Percentiles rank a stretch among this genome's conserved stretches.
Evolutionary conservation across 2,888 invertebrate species (phyloP).

Genomic region (Villa cingulata): DNA sequence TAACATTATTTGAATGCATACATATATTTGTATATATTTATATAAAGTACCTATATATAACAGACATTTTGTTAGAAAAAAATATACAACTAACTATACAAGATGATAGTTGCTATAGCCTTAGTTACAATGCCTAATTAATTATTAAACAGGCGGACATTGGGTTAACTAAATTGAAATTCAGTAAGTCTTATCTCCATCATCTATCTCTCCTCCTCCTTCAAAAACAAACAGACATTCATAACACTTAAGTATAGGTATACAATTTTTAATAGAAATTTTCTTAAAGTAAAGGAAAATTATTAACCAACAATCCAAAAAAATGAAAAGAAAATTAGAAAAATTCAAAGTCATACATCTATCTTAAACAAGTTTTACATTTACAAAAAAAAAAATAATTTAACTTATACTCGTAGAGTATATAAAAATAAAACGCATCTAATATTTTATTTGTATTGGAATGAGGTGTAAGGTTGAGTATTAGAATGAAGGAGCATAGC

Average conservation of each 20-base stretch:
- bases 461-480: too few species aligned
- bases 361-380: neutral
- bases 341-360: too few species aligned
- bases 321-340: neutral
- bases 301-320: neutral
- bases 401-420: too few species aligned
- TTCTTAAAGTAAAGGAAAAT: neutral
- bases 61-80: neutral
- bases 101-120: conserved; percentile 3
- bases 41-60: too few species aligned
- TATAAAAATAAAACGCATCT: neutral
- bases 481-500: too few species aligned
- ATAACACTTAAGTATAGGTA: too few species aligned
- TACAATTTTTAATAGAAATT: too few species aligned
- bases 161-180: conserved; percentile 6
- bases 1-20: too few species aligned
- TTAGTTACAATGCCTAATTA: conserved; percentile 6
- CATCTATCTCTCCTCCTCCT: conserved; percentile 3
- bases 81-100: neutral
- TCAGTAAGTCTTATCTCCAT: conserved; percentile 3
- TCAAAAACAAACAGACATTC: neutral
- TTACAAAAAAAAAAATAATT: too few species aligned
- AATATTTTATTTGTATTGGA: too few species aligned
- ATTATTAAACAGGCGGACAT: conserved; percentile 10
- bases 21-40: too few species aligned